These are phyloP conservation scores for Cettia cetti DNA, from an alignment of 2,113 vertebrate genomes.

Conservation along the genomic window DNA sequence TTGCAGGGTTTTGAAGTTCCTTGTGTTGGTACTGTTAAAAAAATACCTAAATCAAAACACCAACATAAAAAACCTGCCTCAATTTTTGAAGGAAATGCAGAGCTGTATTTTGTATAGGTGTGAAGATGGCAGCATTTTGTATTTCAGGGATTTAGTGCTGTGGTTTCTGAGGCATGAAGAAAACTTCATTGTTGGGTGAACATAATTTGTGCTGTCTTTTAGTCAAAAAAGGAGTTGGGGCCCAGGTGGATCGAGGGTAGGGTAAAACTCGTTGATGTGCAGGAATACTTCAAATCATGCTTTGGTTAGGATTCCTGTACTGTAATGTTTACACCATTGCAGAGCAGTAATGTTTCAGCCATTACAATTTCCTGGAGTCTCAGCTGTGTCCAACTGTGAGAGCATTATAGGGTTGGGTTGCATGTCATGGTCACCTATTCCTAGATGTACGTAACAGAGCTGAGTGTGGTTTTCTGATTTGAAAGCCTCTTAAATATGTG, in stretches of 20 bases:
- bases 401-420: neutral
- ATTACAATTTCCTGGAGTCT: neutral
- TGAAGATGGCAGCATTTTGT: neutral
- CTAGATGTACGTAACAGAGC: neutral
- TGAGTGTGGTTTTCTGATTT: neutral
- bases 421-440: neutral
- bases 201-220: neutral
- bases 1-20: neutral
- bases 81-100: neutral
- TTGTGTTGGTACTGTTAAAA: neutral
- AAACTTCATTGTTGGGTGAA: neutral
- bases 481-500: neutral
- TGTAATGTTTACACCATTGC: neutral
- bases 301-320: neutral
- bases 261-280: neutral
- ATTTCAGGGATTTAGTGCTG: neutral
- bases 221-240: neutral
- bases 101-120: neutral
- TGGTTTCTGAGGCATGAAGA: neutral
- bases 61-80: neutral
- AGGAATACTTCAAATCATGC: neutral
- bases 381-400: neutral
- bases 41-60: neutral
- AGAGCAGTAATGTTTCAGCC: neutral
- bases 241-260: accelerated